phyloP scores from a whole-genome alignment of 2,797 vertebrate genomes.

The Scolopax rusticola region DNA sequence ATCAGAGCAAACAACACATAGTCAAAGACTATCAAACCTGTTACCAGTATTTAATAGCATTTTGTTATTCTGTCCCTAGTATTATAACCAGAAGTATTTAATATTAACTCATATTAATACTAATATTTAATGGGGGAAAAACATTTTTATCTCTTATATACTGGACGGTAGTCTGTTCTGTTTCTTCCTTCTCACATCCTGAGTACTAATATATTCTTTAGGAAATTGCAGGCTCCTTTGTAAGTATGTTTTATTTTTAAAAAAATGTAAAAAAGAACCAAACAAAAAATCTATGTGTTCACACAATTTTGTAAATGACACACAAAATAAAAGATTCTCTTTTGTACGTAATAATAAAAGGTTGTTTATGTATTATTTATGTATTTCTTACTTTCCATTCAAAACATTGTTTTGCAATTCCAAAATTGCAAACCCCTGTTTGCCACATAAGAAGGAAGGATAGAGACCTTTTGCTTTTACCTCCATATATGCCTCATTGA shows the following conservation, averaged over 20 bases:
- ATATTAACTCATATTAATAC: too few species aligned
- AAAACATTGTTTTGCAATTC: background rate
- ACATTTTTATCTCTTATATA: background rate
- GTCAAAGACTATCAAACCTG: background rate
- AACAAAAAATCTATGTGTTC: background rate
- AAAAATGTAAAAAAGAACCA: rapidly evolving
- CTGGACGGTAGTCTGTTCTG: rapidly evolving
- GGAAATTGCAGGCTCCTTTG: background rate
- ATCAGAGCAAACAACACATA: background rate
- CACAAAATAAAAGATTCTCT: background rate
- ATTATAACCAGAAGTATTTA: background rate
- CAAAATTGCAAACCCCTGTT: background rate
- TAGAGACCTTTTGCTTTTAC: background rate
- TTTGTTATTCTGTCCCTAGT: background rate
- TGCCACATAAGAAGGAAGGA: background rate
- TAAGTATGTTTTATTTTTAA: background rate
- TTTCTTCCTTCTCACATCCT: background rate
- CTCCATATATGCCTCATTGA: background rate
- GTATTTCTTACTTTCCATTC: background rate
- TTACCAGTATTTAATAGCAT: background rate
- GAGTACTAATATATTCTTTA: background rate
- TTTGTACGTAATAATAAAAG: background rate
- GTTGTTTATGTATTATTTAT: background rate
- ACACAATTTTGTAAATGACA: background rate
- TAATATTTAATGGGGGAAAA: rapidly evolving